A percentile compares a stretch with the other conserved stretches of the same genome.
Evolutionary conservation across 2,888 invertebrate genomes (phyloP).

Genomic region (Liopterus haemorrhoidalis): DNA sequence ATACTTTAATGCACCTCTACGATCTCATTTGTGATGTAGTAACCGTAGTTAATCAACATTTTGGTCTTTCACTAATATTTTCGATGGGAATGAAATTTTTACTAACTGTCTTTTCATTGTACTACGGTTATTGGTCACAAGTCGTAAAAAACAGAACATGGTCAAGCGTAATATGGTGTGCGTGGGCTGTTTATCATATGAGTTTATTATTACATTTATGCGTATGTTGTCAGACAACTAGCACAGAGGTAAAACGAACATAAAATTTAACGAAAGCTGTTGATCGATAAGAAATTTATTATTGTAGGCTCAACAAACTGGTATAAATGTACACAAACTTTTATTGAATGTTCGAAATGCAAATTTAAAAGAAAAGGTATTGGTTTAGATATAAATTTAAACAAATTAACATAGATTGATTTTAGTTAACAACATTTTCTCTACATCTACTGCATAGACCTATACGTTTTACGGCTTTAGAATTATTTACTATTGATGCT

Average conservation of each 20-base stretch:
- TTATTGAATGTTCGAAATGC: conserved; percentile 21
- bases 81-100: conserved; percentile 25
- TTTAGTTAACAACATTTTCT: conserved; percentile 31
- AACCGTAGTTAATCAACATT: conserved; percentile 23
- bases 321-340: conserved; percentile 25
- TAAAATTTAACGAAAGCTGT: too few species aligned
- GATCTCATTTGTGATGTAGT: conserved; percentile 26
- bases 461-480: conserved; percentile 28
- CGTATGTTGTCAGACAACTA: conserved; percentile 25
- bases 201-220: conserved; percentile 24
- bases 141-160: conserved; percentile 16
- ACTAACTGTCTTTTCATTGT: conserved; percentile 26
- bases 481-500: conserved; percentile 30
- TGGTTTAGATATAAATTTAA: neutral
- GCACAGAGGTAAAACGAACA: conserved; percentile 11
- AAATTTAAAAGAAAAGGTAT: conserved; percentile 26
- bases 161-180: conserved; percentile 24
- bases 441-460: conserved; percentile 30
- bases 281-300: too few species aligned
- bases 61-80: conserved; percentile 24
- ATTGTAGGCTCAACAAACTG: conserved; percentile 24
- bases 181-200: conserved; percentile 25
- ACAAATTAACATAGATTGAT: neutral
- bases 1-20: conserved; percentile 22
- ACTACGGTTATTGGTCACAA: conserved; percentile 30